Evolutionary conservation across 1,140 invertebrate species (phyloP).

Genomic region (Melipona quadrifasciata): DNA sequence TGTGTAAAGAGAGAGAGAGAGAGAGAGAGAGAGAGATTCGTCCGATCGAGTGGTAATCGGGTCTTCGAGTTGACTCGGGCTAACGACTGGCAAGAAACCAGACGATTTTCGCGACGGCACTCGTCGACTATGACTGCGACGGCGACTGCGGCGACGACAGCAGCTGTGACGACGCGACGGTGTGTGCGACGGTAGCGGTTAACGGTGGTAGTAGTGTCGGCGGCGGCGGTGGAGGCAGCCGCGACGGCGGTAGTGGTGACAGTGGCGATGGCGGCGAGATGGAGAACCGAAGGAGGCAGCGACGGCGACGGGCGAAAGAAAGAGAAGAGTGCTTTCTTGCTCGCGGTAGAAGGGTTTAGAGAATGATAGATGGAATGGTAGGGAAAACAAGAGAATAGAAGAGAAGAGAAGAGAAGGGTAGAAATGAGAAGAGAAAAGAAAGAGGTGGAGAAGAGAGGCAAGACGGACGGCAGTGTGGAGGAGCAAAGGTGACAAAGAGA

Average conservation of each 20-base stretch:
- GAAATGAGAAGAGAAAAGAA: too few species aligned
- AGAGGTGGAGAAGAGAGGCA: neutral
- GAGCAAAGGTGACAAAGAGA: neutral
- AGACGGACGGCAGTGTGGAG: conserved; percentile 17
- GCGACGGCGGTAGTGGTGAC: neutral
- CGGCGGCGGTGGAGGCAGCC: neutral
- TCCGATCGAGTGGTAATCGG: conserved; percentile 4
- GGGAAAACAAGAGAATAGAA: neutral
- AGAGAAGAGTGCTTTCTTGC: conserved; percentile 17
- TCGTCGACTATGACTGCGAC: conserved; percentile 34
- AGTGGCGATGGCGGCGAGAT: conserved; percentile 17
- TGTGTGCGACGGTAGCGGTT: neutral
- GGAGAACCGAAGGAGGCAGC: neutral
- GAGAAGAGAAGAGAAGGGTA: neutral
- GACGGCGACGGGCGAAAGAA: neutral
- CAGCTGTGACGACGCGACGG: conserved; percentile 1
- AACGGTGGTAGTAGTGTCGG: conserved; percentile 5
- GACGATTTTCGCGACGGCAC: conserved; percentile 47
- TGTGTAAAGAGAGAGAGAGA: neutral
- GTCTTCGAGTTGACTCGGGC: neutral
- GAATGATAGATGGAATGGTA: neutral
- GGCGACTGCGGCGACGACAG: conserved; percentile 35
- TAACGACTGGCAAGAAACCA: conserved; percentile 19
- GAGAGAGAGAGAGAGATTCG: neutral
- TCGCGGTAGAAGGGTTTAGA: conserved; percentile 35